Percentiles rank a stretch among this genome's conserved stretches.
Evolutionary conservation across 2,888 invertebrate genomes (phyloP).

Genomic region (Synanthedon andrenaeformis): DNA sequence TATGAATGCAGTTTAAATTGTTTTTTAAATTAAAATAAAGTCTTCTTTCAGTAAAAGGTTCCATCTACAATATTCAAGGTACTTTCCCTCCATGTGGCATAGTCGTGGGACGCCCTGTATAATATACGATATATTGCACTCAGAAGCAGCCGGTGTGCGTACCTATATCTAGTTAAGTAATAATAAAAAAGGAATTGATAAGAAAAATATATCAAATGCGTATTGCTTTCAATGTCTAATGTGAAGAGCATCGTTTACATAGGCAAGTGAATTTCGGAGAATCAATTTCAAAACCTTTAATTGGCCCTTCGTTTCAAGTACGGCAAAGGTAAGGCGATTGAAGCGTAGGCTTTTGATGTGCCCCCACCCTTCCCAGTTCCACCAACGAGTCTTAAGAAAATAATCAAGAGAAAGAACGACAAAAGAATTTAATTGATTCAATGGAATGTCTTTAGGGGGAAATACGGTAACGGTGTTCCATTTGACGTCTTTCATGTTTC

Average conservation of each 20-base stretch:
- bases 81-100: too few species aligned
- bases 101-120: too few species aligned
- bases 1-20: too few species aligned
- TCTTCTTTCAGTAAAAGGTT: too few species aligned
- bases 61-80: too few species aligned
- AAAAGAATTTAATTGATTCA: constrained; percentile 61
- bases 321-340: constrained; percentile 29
- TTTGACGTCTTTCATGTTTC: not conserved
- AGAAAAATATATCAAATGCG: constrained; percentile 34
- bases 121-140: too few species aligned
- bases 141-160: too few species aligned
- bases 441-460: constrained; percentile 32
- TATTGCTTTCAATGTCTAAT: constrained; percentile 29
- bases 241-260: constrained; percentile 52
- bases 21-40: too few species aligned
- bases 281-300: constrained; percentile 64
- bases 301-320: constrained; percentile 39
- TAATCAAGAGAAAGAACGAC: constrained; percentile 43
- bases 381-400: constrained; percentile 33
- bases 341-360: constrained; percentile 38
- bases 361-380: constrained; percentile 13
- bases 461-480: not conserved
- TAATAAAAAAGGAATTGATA: not conserved
- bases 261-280: constrained; percentile 37
- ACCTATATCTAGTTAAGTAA: too few species aligned